Evolutionary conservation across 2,113 vertebrate species (phyloP).

Genomic region (Pitta sordida): DNA sequence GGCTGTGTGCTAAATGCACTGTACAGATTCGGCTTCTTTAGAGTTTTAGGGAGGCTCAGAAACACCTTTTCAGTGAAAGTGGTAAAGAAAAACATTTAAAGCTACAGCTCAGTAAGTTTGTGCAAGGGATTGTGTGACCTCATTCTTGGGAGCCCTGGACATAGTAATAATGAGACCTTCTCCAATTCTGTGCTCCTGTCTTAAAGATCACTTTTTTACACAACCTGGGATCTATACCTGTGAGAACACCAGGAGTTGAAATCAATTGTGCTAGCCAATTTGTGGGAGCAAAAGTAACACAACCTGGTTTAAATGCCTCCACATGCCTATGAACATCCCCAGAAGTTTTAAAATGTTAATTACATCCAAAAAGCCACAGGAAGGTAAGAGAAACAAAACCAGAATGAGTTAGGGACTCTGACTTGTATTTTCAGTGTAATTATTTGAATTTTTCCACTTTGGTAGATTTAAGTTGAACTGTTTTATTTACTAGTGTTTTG

Average conservation of each 20-base stretch:
- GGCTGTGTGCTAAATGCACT: background rate
- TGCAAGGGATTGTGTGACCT: background rate
- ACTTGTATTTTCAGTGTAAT: background rate
- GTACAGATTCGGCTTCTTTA: background rate
- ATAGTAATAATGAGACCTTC: background rate
- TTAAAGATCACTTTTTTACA: background rate
- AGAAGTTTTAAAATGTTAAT: background rate
- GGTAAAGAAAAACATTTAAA: background rate
- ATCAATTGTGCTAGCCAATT: rapidly evolving
- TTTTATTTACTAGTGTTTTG: background rate
- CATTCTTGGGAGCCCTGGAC: background rate
- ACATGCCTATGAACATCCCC: background rate
- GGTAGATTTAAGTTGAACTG: background rate
- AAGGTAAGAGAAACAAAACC: background rate
- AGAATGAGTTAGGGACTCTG: background rate
- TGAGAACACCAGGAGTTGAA: background rate
- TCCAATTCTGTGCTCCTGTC: background rate
- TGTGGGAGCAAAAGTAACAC: background rate
- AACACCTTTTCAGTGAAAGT: background rate
- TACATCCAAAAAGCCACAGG: background rate
- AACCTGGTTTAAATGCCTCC: background rate
- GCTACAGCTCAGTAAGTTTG: background rate
- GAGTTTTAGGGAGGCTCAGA: background rate
- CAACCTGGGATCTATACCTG: background rate
- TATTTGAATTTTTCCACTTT: background rate